Evolutionary conservation across 1,140 invertebrate species (phyloP).

Genomic region (Euglossa dilemma): DNA sequence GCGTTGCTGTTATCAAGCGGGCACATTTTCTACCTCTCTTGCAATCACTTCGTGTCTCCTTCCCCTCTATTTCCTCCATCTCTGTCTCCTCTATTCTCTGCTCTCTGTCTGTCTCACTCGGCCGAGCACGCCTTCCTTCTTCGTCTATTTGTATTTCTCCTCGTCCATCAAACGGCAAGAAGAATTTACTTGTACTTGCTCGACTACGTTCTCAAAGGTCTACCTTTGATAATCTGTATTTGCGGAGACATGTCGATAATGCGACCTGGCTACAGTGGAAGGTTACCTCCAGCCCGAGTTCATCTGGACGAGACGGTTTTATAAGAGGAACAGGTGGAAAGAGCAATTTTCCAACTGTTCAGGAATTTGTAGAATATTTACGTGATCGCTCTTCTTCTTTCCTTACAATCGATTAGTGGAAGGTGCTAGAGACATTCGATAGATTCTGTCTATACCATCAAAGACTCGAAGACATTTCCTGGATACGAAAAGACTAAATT

Average conservation of each 20-base stretch:
- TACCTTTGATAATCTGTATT: conserved; percentile 40
- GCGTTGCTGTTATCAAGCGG: conserved; percentile 67
- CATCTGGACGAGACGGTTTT: not conserved
- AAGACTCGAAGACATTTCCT: too few species aligned
- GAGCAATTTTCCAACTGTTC: too few species aligned
- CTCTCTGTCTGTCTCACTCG: not conserved
- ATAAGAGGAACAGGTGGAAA: not conserved
- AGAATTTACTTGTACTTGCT: conserved; percentile 5
- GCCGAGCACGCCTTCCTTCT: not conserved
- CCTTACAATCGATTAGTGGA: too few species aligned
- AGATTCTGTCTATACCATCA: too few species aligned
- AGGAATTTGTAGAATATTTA: too few species aligned
- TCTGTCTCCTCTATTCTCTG: not conserved
- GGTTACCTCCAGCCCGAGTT: not conserved
- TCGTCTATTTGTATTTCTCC: conserved; percentile 23
- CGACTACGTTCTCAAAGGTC: conserved; percentile 19
- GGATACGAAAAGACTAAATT: too few species aligned
- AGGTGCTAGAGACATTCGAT: too few species aligned
- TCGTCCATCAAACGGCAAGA: not conserved
- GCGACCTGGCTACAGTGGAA: not conserved
- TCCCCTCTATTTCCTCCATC: not conserved
- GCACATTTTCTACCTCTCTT: conserved; percentile 66
- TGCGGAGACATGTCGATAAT: conserved; percentile 14
- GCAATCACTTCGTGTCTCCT: conserved; percentile 29
- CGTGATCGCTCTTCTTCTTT: too few species aligned